Evolutionary conservation across 2,888 invertebrate genomes (phyloP).

Genomic region (Tridacna gigas): DNA sequence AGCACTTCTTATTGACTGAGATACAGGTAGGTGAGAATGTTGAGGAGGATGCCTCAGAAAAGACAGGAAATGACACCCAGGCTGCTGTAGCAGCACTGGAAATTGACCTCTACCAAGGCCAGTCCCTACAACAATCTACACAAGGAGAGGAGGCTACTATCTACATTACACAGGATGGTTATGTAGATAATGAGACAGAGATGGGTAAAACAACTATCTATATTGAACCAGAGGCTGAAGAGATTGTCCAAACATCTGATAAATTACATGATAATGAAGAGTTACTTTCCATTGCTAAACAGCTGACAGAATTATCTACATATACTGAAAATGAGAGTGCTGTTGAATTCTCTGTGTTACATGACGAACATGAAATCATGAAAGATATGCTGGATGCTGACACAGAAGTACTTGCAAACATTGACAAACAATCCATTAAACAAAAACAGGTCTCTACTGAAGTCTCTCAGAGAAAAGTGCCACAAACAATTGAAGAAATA

Average conservation of each 20-base stretch:
- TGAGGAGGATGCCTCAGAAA: neutral
- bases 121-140: neutral
- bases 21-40: constrained; percentile 31
- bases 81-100: neutral
- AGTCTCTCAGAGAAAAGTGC: neutral
- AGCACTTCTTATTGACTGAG: constrained; percentile 50
- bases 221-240: constrained; percentile 27
- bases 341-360: constrained; percentile 3
- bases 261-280: constrained; percentile 53
- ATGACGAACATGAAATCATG: constrained; percentile 62
- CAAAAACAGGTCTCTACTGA: neutral
- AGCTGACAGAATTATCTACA: constrained; percentile 58
- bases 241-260: constrained; percentile 29
- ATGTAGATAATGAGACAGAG: neutral
- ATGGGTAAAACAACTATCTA: neutral
- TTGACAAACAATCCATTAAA: constrained; percentile 26
- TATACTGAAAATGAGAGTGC: constrained; percentile 34
- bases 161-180: neutral
- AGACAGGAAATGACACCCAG: neutral
- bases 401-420: constrained; percentile 49
- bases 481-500: constrained; percentile 15
- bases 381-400: constrained; percentile 62
- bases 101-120: constrained; percentile 5
- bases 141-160: constrained; percentile 3
- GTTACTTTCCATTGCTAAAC: constrained; percentile 57